phyloP scores from a whole-genome alignment of 1,140 invertebrate species.

The Hylaeus volcanicus region DNA sequence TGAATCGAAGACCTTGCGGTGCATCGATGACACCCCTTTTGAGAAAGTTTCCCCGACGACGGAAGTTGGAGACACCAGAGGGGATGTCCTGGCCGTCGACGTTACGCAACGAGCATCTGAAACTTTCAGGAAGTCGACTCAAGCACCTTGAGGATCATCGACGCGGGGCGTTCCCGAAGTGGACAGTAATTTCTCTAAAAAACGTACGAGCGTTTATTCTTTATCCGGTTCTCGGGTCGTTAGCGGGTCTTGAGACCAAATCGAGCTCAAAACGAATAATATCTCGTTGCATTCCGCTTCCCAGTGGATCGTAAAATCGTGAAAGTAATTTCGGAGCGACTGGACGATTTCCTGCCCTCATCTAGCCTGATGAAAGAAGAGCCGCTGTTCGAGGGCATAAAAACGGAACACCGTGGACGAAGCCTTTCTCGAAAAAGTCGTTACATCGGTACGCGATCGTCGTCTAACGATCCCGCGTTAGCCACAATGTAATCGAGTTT shows the following conservation, averaged over 20 bases:
- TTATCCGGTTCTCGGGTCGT: background rate
- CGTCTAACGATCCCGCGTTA: background rate
- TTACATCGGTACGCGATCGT: slow-evolving; percentile 13
- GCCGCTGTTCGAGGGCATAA: slow-evolving; percentile 28
- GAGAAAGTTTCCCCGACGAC: slow-evolving; percentile 29
- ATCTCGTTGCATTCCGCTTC: background rate
- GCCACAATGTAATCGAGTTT: slow-evolving; percentile 21
- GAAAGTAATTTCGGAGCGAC: slow-evolving; percentile 21
- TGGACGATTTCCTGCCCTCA: slow-evolving; percentile 10
- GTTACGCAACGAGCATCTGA: slow-evolving; percentile 12
- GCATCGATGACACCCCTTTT: slow-evolving; percentile 29
- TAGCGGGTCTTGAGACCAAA: background rate
- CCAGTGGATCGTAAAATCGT: slow-evolving; percentile 18
- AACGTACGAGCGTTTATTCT: background rate
- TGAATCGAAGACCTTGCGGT: slow-evolving; percentile 1
- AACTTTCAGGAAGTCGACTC: slow-evolving; percentile 16
- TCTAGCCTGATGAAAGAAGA: slow-evolving; percentile 8
- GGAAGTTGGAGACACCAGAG: slow-evolving; percentile 22
- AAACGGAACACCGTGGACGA: background rate
- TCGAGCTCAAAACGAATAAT: slow-evolving; percentile 4
- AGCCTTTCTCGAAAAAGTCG: background rate
- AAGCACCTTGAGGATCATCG: background rate
- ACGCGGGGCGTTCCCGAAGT: background rate
- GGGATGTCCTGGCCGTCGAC: slow-evolving; percentile 13
- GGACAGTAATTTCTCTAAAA: background rate